Evolutionary conservation across 2,113 vertebrate genomes (phyloP).

Genomic region (Procapra przewalskii): DNA sequence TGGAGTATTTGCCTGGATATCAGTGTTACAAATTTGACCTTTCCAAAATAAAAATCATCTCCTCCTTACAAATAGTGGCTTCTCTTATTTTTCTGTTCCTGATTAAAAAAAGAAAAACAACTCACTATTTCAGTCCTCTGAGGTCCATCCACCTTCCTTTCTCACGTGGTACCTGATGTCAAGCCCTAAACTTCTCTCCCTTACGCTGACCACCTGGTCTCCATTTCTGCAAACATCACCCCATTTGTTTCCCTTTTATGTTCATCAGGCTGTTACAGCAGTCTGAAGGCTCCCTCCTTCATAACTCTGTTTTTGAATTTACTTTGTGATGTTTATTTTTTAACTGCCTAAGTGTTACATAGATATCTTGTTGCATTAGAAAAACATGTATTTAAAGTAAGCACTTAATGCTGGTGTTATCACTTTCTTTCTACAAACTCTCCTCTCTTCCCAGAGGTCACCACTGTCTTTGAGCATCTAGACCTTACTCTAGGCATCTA

Average conservation of each 20-base stretch:
- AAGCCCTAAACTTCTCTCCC: neutral
- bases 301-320: neutral
- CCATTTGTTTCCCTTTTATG: neutral
- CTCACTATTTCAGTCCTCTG: neutral
- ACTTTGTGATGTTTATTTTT: neutral
- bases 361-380: neutral
- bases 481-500: neutral
- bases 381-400: neutral
- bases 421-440: neutral
- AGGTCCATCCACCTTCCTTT: neutral
- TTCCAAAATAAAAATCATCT: constrained; percentile 22
- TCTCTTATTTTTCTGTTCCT: neutral
- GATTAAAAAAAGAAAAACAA: neutral
- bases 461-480: neutral
- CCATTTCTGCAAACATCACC: neutral
- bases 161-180: neutral
- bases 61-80: neutral
- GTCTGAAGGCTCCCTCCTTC: neutral
- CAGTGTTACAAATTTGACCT: neutral
- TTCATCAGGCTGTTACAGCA: neutral
- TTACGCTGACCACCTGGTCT: neutral
- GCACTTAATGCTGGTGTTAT: neutral
- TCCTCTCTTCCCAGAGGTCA: neutral
- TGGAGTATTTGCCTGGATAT: neutral
- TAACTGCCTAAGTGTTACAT: neutral